These are phyloP conservation scores for Otus scops DNA, from an alignment of 2,797 vertebrate species.

Conservation along the genomic window DNA sequence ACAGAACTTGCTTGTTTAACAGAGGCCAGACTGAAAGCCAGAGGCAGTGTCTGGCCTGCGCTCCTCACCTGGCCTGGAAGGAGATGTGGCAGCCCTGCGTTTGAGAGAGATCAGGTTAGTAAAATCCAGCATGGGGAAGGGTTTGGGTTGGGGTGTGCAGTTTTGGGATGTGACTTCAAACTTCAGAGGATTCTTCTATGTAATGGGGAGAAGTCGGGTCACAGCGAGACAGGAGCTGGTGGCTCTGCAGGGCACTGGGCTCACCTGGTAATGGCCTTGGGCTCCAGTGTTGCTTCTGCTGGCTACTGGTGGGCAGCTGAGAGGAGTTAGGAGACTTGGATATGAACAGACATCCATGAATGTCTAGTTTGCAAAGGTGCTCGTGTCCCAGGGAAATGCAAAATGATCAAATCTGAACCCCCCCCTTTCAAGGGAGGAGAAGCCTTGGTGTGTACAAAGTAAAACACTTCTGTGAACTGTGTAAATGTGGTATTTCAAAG, in stretches of 20 bases:
- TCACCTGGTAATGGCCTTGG: not conserved
- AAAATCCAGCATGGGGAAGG: not conserved
- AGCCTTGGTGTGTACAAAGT: not conserved
- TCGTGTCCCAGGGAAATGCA: not conserved
- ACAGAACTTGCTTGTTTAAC: not conserved
- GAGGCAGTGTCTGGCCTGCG: not conserved
- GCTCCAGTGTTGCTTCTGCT: not conserved
- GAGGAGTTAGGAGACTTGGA: not conserved
- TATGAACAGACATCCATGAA: not conserved
- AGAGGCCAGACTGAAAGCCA: not conserved
- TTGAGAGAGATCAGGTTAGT: not conserved
- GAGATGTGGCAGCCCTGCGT: not conserved
- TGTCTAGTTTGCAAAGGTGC: not conserved
- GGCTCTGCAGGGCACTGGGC: not conserved
- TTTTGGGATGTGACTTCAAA: not conserved
- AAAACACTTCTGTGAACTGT: not conserved
- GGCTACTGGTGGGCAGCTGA: not conserved
- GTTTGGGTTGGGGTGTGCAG: not conserved
- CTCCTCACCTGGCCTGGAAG: not conserved
- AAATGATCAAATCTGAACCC: not conserved
- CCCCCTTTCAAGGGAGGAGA: not conserved
- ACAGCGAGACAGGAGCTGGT: not conserved
- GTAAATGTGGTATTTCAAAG: not conserved
- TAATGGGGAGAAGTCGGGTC: rapidly evolving
- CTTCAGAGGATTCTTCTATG: not conserved